Base-by-base conservation (phyloP, 2,797 vertebrate genomes). In the Acomys russatus region DNA sequence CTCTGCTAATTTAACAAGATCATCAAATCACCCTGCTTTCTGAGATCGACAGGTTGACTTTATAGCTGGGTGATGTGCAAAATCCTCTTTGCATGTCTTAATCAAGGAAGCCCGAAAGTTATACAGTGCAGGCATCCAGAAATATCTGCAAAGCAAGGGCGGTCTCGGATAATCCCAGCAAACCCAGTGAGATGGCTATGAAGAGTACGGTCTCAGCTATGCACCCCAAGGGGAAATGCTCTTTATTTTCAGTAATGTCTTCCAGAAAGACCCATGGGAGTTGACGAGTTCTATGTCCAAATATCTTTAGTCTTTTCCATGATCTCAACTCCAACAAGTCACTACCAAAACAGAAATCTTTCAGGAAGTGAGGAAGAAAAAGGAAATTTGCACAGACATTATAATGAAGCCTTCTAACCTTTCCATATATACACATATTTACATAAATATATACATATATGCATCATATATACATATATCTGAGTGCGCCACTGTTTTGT, bases 1-100 rank as follows among this genome's bases (percentile, higher is more conserved):
- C 71, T 63, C 44, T 88, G 71, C 59, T 94, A 92, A 92, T 89
- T 95, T 87, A 95, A 93, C 14, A 2, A 68, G 30, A 89, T 28
- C 35, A 84, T 70, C 25, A 88, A 56, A 30, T 30, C 35, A 93
- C 91, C 35, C 64, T 91, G 14, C 87, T 96, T 97, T 90, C 56
- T 90, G 30, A 63, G 49, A 96, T 79, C 12, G 35, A 71, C 1
- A 64, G 35, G 14, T 87, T 82, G 93, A 33, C 90, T 79, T 93
- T 96, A 84, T 74, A 92, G 85, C 18, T 38, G 56, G 23, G 63
- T 22, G 61, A 54, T n/a, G 22, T 76, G 23, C 44, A 79, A 74
- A 82, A 82, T 88, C 78, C 9, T 85, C 25, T 66, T 30, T 23
- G 20, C 83, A 71, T 87, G 9, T 66, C n/a, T 51, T 89, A 93